These are phyloP conservation scores for Hydropsyche tenuis DNA, from an alignment of 1,140 invertebrate genomes.

Conservation along the genomic window DNA sequence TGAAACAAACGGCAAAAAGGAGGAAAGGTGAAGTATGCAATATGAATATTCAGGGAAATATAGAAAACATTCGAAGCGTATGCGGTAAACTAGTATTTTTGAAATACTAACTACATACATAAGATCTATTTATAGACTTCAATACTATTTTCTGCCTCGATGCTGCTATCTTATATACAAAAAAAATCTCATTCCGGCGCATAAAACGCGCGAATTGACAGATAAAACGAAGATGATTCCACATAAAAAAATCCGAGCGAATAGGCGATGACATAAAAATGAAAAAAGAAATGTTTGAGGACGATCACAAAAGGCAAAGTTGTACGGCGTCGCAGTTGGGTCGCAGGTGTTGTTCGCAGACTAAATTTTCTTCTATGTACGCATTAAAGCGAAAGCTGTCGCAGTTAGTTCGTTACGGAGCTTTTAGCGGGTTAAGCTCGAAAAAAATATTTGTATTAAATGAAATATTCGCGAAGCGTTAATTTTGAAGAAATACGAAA, in stretches of 20 bases:
- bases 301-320: slow-evolving; percentile 14
- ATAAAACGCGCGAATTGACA: not conserved
- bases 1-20: slow-evolving; percentile 31
- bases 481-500: too few relatives aligned
- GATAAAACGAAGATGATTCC: not conserved
- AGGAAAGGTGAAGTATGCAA: slow-evolving; percentile 26
- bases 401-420: slow-evolving; percentile 33
- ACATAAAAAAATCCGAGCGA: not conserved
- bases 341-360: slow-evolving; percentile 28
- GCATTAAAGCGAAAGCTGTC: slow-evolving; percentile 33
- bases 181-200: not conserved
- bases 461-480: too few relatives aligned
- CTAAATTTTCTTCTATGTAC: slow-evolving; percentile 36
- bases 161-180: not conserved
- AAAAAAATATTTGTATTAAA: too few relatives aligned
- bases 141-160: not conserved
- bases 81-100: not conserved
- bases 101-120: not conserved
- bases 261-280: not conserved
- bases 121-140: too few relatives aligned
- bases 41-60: slow-evolving; percentile 24
- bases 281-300: slow-evolving; percentile 13
- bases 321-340: slow-evolving; percentile 24
- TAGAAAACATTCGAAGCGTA: not conserved
- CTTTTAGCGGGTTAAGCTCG: slow-evolving; percentile 30